Evolutionary conservation across 2,113 vertebrate genomes (phyloP).

Genomic region (Toxotes jaculatrix): DNA sequence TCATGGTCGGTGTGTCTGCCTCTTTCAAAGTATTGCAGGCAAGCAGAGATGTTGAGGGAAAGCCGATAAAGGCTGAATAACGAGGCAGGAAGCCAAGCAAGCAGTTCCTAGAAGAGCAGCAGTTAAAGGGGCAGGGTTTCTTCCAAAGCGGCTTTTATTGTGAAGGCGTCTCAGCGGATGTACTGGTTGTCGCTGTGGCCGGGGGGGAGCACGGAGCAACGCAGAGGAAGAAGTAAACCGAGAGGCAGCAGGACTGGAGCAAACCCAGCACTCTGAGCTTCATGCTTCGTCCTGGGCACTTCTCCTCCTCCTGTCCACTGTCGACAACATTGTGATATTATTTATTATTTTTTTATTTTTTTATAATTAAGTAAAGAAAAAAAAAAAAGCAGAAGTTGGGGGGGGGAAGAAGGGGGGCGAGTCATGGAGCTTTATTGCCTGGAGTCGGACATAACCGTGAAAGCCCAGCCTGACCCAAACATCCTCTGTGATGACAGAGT

Average conservation of each 20-base stretch:
- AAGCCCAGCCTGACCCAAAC: constrained; percentile 89
- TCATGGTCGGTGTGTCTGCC: constrained; percentile 15
- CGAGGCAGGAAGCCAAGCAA: constrained; percentile 1
- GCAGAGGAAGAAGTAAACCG: constrained; percentile 50
- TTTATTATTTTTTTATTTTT: constrained; percentile 58
- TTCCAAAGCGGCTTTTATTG: constrained; percentile 32
- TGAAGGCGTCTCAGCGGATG: constrained; percentile 3
- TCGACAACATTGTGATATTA: constrained; percentile 65
- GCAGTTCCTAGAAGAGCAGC: neutral
- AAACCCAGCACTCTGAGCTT: constrained; percentile 68
- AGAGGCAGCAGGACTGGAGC: constrained; percentile 73
- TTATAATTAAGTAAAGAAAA: constrained; percentile 35
- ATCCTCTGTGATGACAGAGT: constrained; percentile 93
- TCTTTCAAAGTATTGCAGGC: constrained; percentile 16
- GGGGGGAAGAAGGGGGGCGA: constrained; percentile 54
- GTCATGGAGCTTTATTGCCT: constrained; percentile 94
- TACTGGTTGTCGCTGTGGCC: neutral
- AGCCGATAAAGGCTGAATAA: neutral
- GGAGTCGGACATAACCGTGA: constrained; percentile 89
- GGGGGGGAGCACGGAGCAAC: neutral
- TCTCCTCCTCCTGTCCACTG: constrained; percentile 66
- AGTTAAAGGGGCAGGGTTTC: too few species aligned
- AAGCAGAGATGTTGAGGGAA: neutral
- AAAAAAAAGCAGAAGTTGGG: constrained; percentile 21
- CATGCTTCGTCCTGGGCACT: constrained; percentile 77